Evolutionary conservation across 2,888 invertebrate genomes (phyloP).

Genomic region (Spisula solida): DNA sequence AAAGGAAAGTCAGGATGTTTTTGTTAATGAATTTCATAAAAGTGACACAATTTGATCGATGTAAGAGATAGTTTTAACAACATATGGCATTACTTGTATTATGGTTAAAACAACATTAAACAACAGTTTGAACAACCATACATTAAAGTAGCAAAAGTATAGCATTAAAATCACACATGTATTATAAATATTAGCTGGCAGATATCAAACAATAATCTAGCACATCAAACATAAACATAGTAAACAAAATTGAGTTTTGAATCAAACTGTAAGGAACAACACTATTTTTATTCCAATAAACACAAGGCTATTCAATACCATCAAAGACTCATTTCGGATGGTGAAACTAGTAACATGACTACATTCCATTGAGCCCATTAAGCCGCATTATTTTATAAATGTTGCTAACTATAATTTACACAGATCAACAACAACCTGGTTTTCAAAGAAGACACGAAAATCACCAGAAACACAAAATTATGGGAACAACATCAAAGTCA

Average conservation of each 20-base stretch:
- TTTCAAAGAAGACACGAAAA: too few relatives aligned
- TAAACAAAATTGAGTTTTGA: too few relatives aligned
- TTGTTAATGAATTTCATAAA: too few relatives aligned
- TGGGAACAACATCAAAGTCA: background rate
- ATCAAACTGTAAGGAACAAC: background rate
- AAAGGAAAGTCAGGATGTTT: too few relatives aligned
- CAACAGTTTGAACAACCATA: background rate
- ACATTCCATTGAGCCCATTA: background rate
- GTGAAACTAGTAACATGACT: too few relatives aligned
- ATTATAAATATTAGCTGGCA: background rate
- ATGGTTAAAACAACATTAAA: constrained; percentile 6
- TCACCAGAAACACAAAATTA: background rate
- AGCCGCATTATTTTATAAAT: background rate
- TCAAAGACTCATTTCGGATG: too few relatives aligned
- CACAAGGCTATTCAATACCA: too few relatives aligned
- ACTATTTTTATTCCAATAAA: background rate
- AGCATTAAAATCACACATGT: background rate
- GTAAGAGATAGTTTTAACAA: too few relatives aligned
- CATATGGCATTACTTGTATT: background rate
- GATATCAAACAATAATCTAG: background rate
- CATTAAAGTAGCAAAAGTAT: background rate
- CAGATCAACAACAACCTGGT: too few relatives aligned
- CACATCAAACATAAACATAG: background rate
- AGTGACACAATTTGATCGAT: too few relatives aligned
- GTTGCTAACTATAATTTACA: too few relatives aligned